A percentile compares a stretch with the other conserved stretches of the same genome.
Conservation (phyloP, 2,888 invertebrate genomes). For the Automeris io region DNA sequence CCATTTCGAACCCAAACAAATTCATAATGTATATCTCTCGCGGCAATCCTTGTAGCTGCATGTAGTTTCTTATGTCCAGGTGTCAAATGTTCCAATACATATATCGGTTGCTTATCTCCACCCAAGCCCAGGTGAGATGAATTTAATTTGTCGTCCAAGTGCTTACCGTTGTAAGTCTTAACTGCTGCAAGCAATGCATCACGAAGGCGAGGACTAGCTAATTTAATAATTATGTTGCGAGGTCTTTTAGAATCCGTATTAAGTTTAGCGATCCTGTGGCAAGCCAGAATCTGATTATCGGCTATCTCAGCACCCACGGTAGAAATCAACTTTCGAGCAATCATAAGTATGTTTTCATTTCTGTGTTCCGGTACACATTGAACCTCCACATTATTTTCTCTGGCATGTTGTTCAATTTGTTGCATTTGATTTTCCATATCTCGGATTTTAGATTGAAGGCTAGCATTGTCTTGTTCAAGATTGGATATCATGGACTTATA, state of each 20-base stretch:
- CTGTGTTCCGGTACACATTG: slow-evolving; percentile 1
- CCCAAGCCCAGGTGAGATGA: slow-evolving; percentile 4
- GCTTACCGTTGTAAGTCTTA: slow-evolving; percentile 5
- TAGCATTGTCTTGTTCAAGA: not conserved
- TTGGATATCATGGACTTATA: not conserved
- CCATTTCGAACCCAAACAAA: not conserved
- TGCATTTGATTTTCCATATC: not conserved
- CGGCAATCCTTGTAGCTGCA: not conserved
- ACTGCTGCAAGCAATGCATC: slow-evolving; percentile 3
- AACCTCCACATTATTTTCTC: not conserved
- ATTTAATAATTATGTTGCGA: slow-evolving; percentile 1
- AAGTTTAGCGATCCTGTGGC: not conserved
- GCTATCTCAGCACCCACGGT: not conserved
- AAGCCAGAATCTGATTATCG: not conserved
- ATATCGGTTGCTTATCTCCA: slow-evolving; percentile 5
- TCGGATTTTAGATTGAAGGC: not conserved
- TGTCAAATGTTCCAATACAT: slow-evolving; percentile 9
- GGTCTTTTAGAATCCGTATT: slow-evolving; percentile 2
- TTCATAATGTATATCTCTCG: not conserved
- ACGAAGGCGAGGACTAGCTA: slow-evolving; percentile 5
- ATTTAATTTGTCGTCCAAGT: slow-evolving; percentile 4
- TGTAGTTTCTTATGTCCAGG: slow-evolving; percentile 7
- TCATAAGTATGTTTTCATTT: not conserved
- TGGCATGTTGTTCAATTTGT: not conserved
- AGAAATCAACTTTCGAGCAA: no score